A percentile compares a stretch with the other conserved stretches of the same genome.
phyloP scores from a whole-genome alignment of 2,113 vertebrate species.

The Aythya baeri region DNA sequence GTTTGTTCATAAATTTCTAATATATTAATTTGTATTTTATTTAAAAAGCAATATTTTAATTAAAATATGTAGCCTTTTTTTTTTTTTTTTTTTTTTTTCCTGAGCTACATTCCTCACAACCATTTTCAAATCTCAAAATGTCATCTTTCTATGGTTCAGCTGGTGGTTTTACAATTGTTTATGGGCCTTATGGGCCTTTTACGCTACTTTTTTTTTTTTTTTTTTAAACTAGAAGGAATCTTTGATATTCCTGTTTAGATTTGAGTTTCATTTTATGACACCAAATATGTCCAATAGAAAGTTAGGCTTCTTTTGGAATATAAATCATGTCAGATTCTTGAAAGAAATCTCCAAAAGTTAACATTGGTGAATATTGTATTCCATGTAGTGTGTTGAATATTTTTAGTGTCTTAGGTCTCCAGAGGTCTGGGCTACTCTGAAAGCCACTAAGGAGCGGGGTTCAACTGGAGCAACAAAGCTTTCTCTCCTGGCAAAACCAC shows the following conservation, averaged over 20 bases:
- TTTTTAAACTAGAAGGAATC: background rate
- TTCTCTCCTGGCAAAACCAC: background rate
- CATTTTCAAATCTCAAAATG: background rate
- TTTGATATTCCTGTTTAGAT: background rate
- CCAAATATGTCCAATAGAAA: background rate
- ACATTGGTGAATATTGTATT: background rate
- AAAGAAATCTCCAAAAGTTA: background rate
- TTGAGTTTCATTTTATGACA: background rate
- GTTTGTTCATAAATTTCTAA: background rate
- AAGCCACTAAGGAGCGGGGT: background rate
- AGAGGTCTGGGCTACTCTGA: background rate
- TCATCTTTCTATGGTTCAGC: background rate
- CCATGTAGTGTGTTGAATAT: background rate
- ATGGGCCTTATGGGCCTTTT: background rate
- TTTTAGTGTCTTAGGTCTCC: background rate
- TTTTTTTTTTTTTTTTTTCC: background rate
- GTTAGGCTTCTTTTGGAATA: background rate
- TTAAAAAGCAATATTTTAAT: background rate
- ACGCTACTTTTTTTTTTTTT: background rate
- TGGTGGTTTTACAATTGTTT: background rate
- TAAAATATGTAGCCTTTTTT: background rate
- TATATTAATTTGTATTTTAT: background rate
- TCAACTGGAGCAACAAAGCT: background rate
- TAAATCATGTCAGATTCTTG: background rate
- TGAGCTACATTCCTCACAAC: background rate